Evolutionary conservation across 2,888 invertebrate genomes (phyloP).

Genomic region (Carpatolechia fugitivella): DNA sequence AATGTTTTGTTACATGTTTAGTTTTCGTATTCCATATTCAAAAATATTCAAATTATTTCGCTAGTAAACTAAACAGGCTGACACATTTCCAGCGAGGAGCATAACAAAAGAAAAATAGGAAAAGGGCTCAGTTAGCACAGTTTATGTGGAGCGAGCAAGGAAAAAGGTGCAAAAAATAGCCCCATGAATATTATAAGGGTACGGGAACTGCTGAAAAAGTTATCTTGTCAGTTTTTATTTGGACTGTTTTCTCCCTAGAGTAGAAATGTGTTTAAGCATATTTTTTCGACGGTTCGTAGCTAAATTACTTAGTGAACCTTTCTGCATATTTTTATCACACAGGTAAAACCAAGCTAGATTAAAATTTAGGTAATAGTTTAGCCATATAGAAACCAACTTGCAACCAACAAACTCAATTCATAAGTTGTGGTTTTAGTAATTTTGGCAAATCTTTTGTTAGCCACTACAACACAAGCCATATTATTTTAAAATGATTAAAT

Average conservation of each 20-base stretch:
- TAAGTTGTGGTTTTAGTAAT: too few species aligned
- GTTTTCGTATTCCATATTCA: slow-evolving; percentile 1
- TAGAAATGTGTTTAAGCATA: not conserved
- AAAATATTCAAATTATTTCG: slow-evolving; percentile 1
- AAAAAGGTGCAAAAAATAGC: slow-evolving; percentile 10
- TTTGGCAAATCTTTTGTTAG: too few species aligned
- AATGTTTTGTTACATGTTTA: too few species aligned
- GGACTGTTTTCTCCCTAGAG: slow-evolving; percentile 15
- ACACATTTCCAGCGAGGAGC: not conserved
- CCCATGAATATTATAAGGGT: slow-evolving; percentile 17
- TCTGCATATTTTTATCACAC: too few species aligned
- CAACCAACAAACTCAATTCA: too few species aligned
- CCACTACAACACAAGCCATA: too few species aligned
- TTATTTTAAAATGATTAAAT: too few species aligned
- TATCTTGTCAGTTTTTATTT: slow-evolving; percentile 26
- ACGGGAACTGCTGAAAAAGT: slow-evolving; percentile 8
- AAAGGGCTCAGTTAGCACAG: slow-evolving; percentile 1
- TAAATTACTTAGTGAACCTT: not conserved
- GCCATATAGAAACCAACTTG: too few species aligned
- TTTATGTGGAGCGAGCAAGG: slow-evolving; percentile 4
- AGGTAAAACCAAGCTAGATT: too few species aligned
- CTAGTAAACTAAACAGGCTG: not conserved
- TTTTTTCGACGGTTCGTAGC: not conserved
- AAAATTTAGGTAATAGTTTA: too few species aligned
- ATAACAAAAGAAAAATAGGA: slow-evolving; percentile 3